Conservation (phyloP, 2,113 vertebrate genomes). For the Fregetta grallaria region DNA sequence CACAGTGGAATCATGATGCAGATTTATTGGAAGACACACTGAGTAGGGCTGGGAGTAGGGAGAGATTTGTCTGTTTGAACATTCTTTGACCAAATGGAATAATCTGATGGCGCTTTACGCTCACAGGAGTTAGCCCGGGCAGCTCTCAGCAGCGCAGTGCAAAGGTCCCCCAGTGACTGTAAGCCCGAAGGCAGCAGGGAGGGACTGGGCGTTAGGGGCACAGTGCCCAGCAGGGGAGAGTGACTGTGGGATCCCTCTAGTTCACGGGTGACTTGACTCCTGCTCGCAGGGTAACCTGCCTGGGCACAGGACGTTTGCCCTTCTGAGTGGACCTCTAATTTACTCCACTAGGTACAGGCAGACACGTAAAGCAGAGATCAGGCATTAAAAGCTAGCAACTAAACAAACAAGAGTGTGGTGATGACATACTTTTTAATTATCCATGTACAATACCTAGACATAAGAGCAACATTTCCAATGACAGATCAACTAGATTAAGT, state of each 20-base stretch:
- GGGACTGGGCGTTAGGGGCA: rapidly evolving
- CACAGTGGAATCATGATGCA: background rate
- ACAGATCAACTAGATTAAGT: background rate
- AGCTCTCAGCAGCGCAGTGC: background rate
- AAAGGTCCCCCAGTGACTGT: background rate
- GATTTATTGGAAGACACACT: background rate
- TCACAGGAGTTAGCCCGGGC: background rate
- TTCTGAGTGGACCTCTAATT: background rate
- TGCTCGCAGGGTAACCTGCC: background rate
- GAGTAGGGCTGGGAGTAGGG: background rate
- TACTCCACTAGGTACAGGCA: background rate
- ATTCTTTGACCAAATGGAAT: background rate
- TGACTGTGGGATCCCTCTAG: no score
- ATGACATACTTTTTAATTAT: background rate
- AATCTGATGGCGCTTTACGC: background rate
- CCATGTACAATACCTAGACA: background rate
- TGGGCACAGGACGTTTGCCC: background rate
- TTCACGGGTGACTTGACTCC: background rate
- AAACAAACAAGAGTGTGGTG: background rate
- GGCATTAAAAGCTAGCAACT: background rate
- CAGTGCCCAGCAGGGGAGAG: background rate
- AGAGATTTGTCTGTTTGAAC: background rate
- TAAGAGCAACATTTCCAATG: background rate
- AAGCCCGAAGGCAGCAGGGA: background rate
- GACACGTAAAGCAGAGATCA: background rate